Conservation (phyloP, 1,140 invertebrate genomes). For the Euborellia annulipes region DNA sequence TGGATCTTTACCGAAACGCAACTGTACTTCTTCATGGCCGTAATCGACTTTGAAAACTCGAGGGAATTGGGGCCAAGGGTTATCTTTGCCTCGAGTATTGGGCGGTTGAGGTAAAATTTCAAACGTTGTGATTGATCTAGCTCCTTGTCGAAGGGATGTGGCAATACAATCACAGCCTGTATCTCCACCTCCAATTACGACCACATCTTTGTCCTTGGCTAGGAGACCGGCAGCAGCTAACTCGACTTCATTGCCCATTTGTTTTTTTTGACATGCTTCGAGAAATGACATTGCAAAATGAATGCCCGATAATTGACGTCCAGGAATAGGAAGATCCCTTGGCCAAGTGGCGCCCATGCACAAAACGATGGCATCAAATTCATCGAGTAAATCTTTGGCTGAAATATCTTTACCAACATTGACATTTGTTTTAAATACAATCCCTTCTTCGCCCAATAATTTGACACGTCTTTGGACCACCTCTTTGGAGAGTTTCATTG, state of each 20-base stretch:
- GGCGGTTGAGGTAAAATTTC: constrained; percentile 94
- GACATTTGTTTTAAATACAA: constrained; percentile 75
- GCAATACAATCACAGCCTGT: constrained; percentile 99
- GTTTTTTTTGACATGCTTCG: constrained; percentile 93
- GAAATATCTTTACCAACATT: constrained; percentile 86
- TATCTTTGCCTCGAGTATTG: constrained; percentile 55
- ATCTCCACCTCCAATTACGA: constrained; percentile 96
- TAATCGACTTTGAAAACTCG: constrained; percentile 95
- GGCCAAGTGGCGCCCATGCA: constrained; percentile 94
- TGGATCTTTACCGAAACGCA: constrained; percentile 86
- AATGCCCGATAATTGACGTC: constrained; percentile 76
- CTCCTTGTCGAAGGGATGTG: constrained; percentile 90
- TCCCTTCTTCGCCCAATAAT: constrained; percentile 78
- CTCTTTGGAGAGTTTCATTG: constrained; percentile 90
- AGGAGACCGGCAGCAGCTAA: constrained; percentile 39
- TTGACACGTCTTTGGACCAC: constrained; percentile 81
- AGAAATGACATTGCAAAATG: constrained; percentile 97
- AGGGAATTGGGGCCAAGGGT: constrained; percentile 98
- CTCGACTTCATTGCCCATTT: constrained; percentile 51
- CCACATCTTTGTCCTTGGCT: constrained; percentile 88
- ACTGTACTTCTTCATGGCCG: constrained; percentile 90
- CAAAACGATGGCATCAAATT: constrained; percentile 77
- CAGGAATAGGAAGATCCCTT: constrained; percentile 71
- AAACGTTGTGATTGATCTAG: constrained; percentile 90
- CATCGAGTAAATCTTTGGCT: constrained; percentile 49